phyloP scores from a whole-genome alignment of 92 coral and sea anemone species.

The Paramuricea clavata region DNA sequence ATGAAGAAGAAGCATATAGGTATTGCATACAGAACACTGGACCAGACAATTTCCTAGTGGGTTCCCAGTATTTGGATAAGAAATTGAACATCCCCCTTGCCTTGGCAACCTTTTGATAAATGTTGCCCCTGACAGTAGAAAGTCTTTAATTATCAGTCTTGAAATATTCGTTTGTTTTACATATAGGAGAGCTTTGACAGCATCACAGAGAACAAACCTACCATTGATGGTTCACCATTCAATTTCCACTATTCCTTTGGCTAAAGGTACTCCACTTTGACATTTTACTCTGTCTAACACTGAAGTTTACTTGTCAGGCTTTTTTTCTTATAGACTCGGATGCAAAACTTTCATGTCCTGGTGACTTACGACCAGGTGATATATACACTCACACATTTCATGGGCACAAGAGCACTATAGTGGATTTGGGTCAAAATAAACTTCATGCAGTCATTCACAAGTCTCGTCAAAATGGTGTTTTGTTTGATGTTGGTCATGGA shows the following conservation, averaged over 20 bases:
- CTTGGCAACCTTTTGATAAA: no score
- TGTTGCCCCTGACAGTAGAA: no score
- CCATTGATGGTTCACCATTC: constrained; percentile 91
- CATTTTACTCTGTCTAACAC: no score
- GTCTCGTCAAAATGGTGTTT: constrained; percentile 78
- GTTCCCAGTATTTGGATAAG: not conserved
- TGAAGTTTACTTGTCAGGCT: no score
- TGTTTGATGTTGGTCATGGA: constrained; percentile 93
- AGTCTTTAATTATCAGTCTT: no score
- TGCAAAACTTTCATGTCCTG: constrained; percentile 75
- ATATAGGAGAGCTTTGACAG: constrained; percentile 85
- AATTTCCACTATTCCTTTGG: constrained; percentile 73
- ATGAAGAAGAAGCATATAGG: constrained; percentile 89
- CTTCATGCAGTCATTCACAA: constrained; percentile 63
- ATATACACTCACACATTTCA: constrained; percentile 83
- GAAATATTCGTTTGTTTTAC: not conserved
- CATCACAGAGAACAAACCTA: constrained; percentile 69
- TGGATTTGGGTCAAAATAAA: constrained; percentile 50
- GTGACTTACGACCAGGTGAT: constrained; percentile 81
- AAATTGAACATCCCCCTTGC: no score
- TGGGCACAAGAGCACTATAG: constrained; percentile 71
- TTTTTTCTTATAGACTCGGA: constrained; percentile 45
- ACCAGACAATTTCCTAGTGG: not conserved
- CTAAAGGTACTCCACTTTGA: constrained; percentile 54
- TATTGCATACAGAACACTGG: not conserved